A percentile compares a stretch with the other conserved stretches of the same genome.
These are phyloP conservation scores for Cebidichthys violaceus DNA, from an alignment of 2,113 vertebrate genomes.

Conservation along the genomic window DNA sequence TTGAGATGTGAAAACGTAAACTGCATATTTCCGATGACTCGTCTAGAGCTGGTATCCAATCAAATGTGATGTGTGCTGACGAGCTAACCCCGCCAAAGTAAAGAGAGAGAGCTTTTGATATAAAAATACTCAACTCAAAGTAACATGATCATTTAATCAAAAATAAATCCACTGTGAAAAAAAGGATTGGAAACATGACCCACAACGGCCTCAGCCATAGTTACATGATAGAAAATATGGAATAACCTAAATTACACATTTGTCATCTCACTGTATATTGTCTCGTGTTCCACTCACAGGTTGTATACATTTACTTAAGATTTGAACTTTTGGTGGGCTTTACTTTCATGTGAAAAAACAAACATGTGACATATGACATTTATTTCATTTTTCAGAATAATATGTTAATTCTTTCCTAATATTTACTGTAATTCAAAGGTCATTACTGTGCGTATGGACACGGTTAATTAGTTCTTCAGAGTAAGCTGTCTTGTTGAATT, in stretches of 20 bases:
- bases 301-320: not conserved
- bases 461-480: constrained; percentile 24
- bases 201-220: not conserved
- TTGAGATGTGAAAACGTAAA: not conserved
- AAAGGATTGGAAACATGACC: not conserved
- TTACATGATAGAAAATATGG: not conserved
- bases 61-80: not conserved
- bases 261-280: not conserved
- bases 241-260: not conserved
- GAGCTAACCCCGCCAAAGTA: not conserved
- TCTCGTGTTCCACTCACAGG: not conserved
- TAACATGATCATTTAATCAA: not conserved
- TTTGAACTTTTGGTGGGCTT: not conserved
- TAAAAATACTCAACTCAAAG: not conserved
- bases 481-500: constrained; percentile 41
- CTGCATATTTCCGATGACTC: not conserved
- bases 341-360: no score
- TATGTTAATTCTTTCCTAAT: not conserved
- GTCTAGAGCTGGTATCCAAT: not conserved
- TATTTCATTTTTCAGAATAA: not conserved
- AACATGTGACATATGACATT: not conserved
- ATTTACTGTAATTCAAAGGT: constrained; percentile 8
- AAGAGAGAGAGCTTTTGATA: no score
- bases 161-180: not conserved
- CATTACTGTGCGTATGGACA: not conserved